Percentiles rank a stretch among this genome's conserved stretches.
Conservation (phyloP, 2,888 invertebrate genomes). For the Agonopterix heracliana region DNA sequence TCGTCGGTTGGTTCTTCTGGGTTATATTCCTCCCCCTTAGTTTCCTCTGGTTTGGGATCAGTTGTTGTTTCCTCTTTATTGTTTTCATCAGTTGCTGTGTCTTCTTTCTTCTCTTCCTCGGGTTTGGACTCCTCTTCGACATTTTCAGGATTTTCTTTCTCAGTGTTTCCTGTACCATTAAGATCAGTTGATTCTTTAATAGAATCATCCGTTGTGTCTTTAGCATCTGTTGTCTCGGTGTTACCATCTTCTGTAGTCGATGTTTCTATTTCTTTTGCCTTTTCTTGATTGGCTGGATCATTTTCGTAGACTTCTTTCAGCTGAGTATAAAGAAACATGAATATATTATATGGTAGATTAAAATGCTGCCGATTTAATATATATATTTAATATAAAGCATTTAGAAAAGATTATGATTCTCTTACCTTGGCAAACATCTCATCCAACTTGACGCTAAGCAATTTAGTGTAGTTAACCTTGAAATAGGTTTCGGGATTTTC, state of each 20-base stretch:
- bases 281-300: neutral
- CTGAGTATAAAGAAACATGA: neutral
- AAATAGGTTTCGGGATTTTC: conserved; percentile 27
- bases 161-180: neutral
- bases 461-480: conserved; percentile 24
- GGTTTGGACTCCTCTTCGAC: too few species aligned
- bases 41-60: neutral
- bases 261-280: neutral
- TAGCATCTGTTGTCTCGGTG: neutral
- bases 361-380: neutral
- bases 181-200: neutral
- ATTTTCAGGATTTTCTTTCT: neutral
- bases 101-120: neutral
- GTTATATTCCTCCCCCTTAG: conserved; percentile 1
- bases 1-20: neutral
- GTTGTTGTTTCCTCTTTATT: neutral
- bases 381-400: neutral
- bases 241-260: neutral
- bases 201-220: neutral
- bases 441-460: conserved; percentile 21
- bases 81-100: neutral
- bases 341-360: too few species aligned
- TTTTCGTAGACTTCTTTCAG: neutral
- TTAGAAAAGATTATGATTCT: neutral
- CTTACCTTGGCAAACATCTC: conserved; percentile 35